A percentile compares a stretch with the other conserved stretches of the same genome.
These are phyloP conservation scores for Melanitta fusca DNA, from an alignment of 2,797 vertebrate species.

Conservation along the genomic window DNA sequence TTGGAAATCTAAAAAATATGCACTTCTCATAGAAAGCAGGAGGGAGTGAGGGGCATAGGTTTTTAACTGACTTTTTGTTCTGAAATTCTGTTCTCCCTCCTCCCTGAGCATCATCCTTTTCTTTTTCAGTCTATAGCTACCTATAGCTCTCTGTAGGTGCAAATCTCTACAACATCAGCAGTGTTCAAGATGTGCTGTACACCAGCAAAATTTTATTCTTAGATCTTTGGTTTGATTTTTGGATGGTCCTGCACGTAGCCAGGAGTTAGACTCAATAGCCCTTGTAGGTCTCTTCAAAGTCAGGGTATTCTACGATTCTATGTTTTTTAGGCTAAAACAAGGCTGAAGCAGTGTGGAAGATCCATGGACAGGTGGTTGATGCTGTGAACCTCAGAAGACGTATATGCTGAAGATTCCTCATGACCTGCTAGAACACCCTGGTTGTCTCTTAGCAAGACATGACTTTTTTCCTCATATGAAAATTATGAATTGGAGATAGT, in stretches of 20 bases:
- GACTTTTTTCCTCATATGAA: neutral
- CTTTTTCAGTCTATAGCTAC: neutral
- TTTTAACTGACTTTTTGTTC: neutral
- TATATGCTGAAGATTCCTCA: neutral
- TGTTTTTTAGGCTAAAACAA: neutral
- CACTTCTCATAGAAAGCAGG: neutral
- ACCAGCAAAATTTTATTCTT: neutral
- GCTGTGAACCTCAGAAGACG: neutral
- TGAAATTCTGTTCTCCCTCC: neutral
- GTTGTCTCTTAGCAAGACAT: neutral
- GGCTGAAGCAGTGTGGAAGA: neutral
- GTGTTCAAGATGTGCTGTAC: neutral
- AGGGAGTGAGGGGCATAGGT: neutral
- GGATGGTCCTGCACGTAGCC: neutral
- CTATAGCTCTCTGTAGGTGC: neutral
- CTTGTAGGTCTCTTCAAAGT: neutral
- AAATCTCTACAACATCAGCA: neutral
- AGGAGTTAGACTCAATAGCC: neutral
- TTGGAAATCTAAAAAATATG: neutral
- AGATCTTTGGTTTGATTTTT: neutral
- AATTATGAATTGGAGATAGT: neutral
- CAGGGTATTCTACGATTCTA: neutral
- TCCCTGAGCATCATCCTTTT: neutral
- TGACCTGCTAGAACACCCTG: neutral
- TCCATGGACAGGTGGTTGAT: neutral